Conservation (phyloP, 2,113 vertebrate species). For the Ammospiza caudacuta region DNA sequence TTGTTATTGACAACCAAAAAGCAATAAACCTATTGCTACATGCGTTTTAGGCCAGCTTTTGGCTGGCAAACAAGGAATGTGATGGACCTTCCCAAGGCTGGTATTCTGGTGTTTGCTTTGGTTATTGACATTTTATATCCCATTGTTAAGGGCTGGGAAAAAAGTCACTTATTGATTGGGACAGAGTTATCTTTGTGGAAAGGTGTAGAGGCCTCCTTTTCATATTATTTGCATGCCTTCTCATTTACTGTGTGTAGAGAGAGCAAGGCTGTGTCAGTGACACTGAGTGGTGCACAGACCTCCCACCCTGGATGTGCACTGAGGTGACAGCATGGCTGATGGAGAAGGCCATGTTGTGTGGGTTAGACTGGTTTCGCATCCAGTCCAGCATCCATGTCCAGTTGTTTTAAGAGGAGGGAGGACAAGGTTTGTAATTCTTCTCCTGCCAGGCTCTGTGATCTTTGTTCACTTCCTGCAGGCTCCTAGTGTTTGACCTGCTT, state of each 20-base stretch:
- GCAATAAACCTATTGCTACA: neutral
- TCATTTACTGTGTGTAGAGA: neutral
- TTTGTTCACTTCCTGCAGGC: neutral
- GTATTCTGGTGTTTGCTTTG: conserved; percentile 3
- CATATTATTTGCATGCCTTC: neutral
- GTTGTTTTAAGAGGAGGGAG: neutral
- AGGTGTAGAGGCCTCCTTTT: neutral
- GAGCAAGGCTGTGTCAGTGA: neutral
- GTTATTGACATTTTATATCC: neutral
- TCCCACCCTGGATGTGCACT: rapidly evolving
- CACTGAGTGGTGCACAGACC: no score
- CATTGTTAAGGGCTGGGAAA: neutral
- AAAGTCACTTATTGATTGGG: neutral
- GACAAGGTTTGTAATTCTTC: neutral
- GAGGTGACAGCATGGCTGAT: rapidly evolving
- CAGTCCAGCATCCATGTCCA: neutral
- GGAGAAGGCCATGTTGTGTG: neutral
- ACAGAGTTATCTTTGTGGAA: neutral
- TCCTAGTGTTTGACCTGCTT: neutral
- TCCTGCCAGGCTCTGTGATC: neutral
- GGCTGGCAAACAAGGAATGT: neutral
- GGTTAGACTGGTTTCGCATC: neutral
- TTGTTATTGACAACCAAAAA: neutral
- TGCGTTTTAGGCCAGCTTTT: neutral
- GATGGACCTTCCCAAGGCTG: neutral